Evolutionary conservation across 2,797 vertebrate genomes (phyloP).

Genomic region (Cichlasoma orientale): DNA sequence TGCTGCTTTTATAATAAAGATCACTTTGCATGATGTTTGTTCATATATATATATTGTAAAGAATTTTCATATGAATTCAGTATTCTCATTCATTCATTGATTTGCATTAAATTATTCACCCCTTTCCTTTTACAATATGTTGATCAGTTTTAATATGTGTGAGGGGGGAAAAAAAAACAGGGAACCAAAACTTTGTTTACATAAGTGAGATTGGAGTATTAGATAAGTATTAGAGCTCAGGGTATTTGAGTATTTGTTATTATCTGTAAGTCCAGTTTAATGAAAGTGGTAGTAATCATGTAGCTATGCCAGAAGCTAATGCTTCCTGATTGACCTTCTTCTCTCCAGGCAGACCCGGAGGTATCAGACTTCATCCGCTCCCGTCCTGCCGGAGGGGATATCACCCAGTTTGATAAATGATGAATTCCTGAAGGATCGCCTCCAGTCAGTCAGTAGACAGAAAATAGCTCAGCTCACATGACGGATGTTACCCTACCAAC

Average conservation of each 20-base stretch:
- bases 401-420: slow-evolving; percentile 74
- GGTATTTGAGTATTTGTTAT: slow-evolving; percentile 33
- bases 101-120: neutral
- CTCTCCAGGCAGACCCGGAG: slow-evolving; percentile 67
- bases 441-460: slow-evolving; percentile 70
- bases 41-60: too few species aligned
- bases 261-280: slow-evolving; percentile 60
- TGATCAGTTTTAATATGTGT: neutral
- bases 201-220: neutral
- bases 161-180: neutral
- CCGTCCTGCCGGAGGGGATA: slow-evolving; percentile 67
- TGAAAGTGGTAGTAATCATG: slow-evolving; percentile 52
- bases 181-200: neutral
- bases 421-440: slow-evolving; percentile 74
- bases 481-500: slow-evolving; percentile 57
- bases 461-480: slow-evolving; percentile 72
- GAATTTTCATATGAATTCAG: too few species aligned
- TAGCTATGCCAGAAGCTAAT: slow-evolving; percentile 43
- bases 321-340: slow-evolving; percentile 49
- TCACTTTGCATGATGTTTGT: neutral
- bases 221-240: slow-evolving; percentile 9
- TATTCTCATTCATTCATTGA: neutral
- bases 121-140: neutral
- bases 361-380: slow-evolving; percentile 67
- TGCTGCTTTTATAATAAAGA: neutral